Evolutionary conservation across 2,797 vertebrate species (phyloP), one percentile per base, ranked within the genome.

Genomic region (Coendou prehensilis): DNA sequence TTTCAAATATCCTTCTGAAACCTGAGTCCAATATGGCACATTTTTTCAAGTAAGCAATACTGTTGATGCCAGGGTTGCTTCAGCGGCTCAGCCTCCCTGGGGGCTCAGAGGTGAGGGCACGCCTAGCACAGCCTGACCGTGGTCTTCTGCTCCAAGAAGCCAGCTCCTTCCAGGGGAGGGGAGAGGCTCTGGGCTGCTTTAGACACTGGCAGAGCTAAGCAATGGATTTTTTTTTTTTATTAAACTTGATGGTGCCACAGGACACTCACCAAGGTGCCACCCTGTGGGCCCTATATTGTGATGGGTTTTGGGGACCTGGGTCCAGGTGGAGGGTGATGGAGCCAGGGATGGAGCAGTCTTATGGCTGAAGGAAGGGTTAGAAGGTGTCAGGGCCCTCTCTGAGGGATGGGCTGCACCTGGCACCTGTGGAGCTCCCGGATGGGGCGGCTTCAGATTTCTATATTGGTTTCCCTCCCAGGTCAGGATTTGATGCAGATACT

Each of bases 31-130:
- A 91, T 69, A 63, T 26, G n/a, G 75, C 85, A 26, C 78, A 54
- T 92, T 95, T 95, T 94, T 97, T 90, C 73, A 89, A 97, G 97
- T 89, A 54, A 98, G 69, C 76, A 57, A 94, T 30, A 30, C 82
- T 45, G 82, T 92, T 97, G 89, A 91, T 94, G 85, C 69, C 89
- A 45, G 86, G 3, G 22, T 7, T 30, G 54, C 50, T 15, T 56
- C 9, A 63, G 76, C 79, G 64, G 54, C n/a, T 73, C 30, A 20
- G 45, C 82, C 30, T 71, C 26, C 47, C 28, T 50, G 15, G 3
- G 37, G 73, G 14, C 26, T 33, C 50, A 45, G 89, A 54, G 75
- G 30, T 1, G 22, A 26, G 73, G 56, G 81, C 5, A 1, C 6
- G 57, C 52, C 26, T 30, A 80, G 9, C 1, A 0, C 22, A 52